Percentiles rank a stretch among this genome's conserved stretches.
Conservation (phyloP, 2,797 vertebrate species). For the Leptoclinus maculatus region DNA sequence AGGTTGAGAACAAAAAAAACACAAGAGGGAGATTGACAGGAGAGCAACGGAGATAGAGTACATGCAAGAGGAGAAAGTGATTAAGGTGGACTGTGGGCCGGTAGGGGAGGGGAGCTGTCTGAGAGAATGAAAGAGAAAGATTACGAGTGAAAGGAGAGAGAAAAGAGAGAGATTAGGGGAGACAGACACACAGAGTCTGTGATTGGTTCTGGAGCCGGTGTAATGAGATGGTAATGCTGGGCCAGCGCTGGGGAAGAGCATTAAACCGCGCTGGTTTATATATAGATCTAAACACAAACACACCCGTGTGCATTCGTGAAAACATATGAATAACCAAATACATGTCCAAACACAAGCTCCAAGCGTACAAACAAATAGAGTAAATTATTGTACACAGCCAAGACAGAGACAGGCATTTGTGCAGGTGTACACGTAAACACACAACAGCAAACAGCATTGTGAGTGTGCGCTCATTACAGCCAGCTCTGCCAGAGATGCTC, state of each 20-base stretch:
- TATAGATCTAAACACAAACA: slow-evolving; percentile 75
- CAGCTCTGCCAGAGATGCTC: slow-evolving; percentile 67
- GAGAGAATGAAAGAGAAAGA: slow-evolving; percentile 77
- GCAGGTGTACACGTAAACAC: slow-evolving; percentile 15
- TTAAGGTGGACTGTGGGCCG: slow-evolving; percentile 77
- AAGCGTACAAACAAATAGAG: slow-evolving; percentile 45
- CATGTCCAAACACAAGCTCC: slow-evolving; percentile 46
- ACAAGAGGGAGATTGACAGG: slow-evolving; percentile 67
- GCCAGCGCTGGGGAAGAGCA: slow-evolving; percentile 68
- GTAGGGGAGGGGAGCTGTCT: slow-evolving; percentile 70
- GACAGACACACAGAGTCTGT: slow-evolving; percentile 71
- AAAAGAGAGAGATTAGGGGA: slow-evolving; percentile 70
- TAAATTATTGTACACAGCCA: slow-evolving; percentile 42
- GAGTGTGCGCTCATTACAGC: slow-evolving; percentile 71
- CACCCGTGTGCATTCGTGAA: slow-evolving; percentile 44
- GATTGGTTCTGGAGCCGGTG: slow-evolving; percentile 80
- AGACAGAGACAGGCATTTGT: slow-evolving; percentile 52
- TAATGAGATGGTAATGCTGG: slow-evolving; percentile 81
- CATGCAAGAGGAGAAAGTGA: slow-evolving; percentile 72
- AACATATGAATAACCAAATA: slow-evolving; percentile 23
- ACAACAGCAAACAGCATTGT: slow-evolving; percentile 31
- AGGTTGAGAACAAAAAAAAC: slow-evolving; percentile 37
- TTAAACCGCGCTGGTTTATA: slow-evolving; percentile 75
- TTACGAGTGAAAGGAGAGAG: slow-evolving; percentile 73
- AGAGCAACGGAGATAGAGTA: slow-evolving; percentile 67